Conservation (phyloP, 2,888 invertebrate species). For the Bembecia ichneumoniformis region DNA sequence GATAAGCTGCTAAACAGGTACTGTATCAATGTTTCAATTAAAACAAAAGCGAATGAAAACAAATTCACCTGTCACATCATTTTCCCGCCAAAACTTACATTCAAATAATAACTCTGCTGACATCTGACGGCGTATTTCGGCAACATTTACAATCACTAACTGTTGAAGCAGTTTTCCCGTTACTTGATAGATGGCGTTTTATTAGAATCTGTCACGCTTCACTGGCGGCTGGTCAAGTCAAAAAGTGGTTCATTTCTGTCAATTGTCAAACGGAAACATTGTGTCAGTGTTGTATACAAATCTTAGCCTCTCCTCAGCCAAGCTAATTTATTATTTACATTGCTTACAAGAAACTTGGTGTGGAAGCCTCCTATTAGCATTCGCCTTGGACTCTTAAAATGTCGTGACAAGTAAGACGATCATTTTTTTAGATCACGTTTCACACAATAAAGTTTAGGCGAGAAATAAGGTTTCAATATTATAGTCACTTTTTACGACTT, state of each 20-base stretch:
- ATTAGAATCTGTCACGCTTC: constrained; percentile 21
- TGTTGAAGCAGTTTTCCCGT: constrained; percentile 3
- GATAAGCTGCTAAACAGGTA: constrained; percentile 63
- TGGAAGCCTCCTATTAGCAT: constrained; percentile 30
- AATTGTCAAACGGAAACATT: constrained; percentile 13
- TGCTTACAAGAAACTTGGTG: constrained; percentile 37
- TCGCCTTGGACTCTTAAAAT: constrained; percentile 26
- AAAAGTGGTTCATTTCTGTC: constrained; percentile 17
- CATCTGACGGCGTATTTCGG: background rate
- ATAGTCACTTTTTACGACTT: no score
- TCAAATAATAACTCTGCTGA: background rate
- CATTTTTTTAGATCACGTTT: constrained; percentile 38
- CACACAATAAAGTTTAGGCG: constrained; percentile 26
- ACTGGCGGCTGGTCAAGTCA: no score
- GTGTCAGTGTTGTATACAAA: constrained; percentile 55
- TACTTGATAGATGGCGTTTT: constrained; percentile 44
- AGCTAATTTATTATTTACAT: constrained; percentile 65
- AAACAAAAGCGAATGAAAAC: background rate
- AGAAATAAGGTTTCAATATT: no score
- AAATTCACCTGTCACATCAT: background rate
- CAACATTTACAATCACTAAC: background rate
- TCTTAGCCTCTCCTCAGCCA: constrained; percentile 44
- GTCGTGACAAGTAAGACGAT: constrained; percentile 36
- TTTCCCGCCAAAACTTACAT: background rate
- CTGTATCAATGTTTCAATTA: background rate